A percentile compares a stretch with the other conserved stretches of the same genome.
Evolutionary conservation across 1,140 invertebrate genomes (phyloP).

Genomic region (Halesus radiatus): DNA sequence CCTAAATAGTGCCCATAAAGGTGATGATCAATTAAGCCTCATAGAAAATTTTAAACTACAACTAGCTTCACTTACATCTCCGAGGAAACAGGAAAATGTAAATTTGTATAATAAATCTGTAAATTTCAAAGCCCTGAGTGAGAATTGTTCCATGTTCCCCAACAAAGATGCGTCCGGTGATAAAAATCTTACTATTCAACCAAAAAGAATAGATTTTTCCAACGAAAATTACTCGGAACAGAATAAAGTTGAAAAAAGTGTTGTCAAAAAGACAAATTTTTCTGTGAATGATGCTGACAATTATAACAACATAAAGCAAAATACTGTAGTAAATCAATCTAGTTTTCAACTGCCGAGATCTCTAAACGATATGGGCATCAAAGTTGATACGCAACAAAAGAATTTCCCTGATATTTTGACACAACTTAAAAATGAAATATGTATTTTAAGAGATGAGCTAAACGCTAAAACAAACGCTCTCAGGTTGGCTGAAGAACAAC

Average conservation of each 20-base stretch:
- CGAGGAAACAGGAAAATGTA: conserved; percentile 60
- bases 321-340: neutral
- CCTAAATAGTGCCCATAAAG: conserved; percentile 23
- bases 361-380: conserved; percentile 59
- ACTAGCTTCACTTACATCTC: conserved; percentile 66
- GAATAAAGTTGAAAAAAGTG: conserved; percentile 54
- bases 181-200: conserved; percentile 64
- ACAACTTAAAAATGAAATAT: conserved; percentile 72
- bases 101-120: too few species aligned
- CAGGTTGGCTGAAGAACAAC: conserved; percentile 69
- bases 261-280: conserved; percentile 60
- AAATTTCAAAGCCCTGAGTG: conserved; percentile 55
- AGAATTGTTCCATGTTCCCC: conserved; percentile 69
- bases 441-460: conserved; percentile 69
- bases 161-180: conserved; percentile 65
- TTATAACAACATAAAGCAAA: neutral
- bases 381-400: conserved; percentile 63
- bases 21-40: conserved; percentile 50
- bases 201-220: conserved; percentile 68
- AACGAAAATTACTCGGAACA: conserved; percentile 60
- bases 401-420: conserved; percentile 66
- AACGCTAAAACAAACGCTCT: conserved; percentile 69
- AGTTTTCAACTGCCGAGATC: conserved; percentile 25
- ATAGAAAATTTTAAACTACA: conserved; percentile 63
- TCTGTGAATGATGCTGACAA: conserved; percentile 60